These are phyloP conservation scores for Mycogona germanica DNA, from an alignment of 2,888 invertebrate species.

Conservation along the genomic window DNA sequence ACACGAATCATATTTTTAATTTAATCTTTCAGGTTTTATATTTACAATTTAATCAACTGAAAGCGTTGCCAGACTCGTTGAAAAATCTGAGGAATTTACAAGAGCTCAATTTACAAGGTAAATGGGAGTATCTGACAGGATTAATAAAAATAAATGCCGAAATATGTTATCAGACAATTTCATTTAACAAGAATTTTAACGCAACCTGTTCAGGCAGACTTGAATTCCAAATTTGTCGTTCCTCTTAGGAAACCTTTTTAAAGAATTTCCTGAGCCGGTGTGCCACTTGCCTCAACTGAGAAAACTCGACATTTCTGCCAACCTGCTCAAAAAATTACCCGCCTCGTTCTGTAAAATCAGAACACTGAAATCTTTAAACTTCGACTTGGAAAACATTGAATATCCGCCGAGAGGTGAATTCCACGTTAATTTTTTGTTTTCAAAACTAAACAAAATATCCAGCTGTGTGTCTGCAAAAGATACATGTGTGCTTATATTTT, in stretches of 20 bases:
- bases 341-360: conserved; percentile 2
- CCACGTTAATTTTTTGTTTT: too few relatives aligned
- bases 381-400: conserved; percentile 10
- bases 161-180: too few relatives aligned
- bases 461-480: too few relatives aligned
- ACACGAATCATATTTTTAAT: not conserved
- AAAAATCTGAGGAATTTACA: conserved; percentile 10
- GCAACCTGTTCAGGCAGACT: not conserved
- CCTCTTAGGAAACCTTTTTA: conserved; percentile 15
- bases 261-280: conserved; percentile 14
- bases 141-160: too few relatives aligned
- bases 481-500: conserved; percentile 1
- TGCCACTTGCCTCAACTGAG: conserved; percentile 9
- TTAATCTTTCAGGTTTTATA: conserved; percentile 2
- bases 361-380: not conserved
- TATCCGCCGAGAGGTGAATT: conserved; percentile 15
- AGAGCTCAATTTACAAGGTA: conserved; percentile 12
- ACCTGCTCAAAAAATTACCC: conserved; percentile 1
- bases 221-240: not conserved
- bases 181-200: too few relatives aligned
- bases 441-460: too few relatives aligned
- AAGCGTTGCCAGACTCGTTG: conserved; percentile 12
- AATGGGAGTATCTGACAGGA: not conserved
- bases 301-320: conserved; percentile 15
- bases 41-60: conserved; percentile 12